Conservation (phyloP, 2,797 vertebrate species). For the Australoheros facetus region DNA sequence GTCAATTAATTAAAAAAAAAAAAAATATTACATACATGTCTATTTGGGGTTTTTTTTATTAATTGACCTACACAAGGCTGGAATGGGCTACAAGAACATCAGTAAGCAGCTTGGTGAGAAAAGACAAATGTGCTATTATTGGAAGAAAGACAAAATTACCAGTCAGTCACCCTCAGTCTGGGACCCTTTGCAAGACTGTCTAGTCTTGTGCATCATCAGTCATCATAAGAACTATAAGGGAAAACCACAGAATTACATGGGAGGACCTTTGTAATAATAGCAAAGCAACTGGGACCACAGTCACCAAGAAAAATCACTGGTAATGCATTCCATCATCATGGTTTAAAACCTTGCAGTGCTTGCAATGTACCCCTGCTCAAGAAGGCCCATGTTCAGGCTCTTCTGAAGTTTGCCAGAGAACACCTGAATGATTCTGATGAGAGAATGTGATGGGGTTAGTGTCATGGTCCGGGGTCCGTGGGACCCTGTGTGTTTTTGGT, state of each 20-base stretch:
- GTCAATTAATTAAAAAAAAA: no score
- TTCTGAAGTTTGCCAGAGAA: background rate
- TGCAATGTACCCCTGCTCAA: background rate
- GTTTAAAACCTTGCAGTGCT: background rate
- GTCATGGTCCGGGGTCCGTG: no score
- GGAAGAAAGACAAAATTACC: background rate
- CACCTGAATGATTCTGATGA: background rate
- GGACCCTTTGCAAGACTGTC: accelerated
- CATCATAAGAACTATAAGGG: background rate
- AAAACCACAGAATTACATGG: background rate
- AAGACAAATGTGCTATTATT: background rate
- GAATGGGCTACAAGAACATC: background rate
- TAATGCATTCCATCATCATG: background rate
- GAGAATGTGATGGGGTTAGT: background rate
- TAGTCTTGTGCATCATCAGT: background rate
- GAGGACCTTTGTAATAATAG: background rate
- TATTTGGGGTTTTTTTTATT: no score
- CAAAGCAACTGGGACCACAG: background rate
- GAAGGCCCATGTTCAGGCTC: background rate
- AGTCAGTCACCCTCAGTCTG: background rate
- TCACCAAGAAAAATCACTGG: background rate
- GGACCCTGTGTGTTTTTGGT: no score
- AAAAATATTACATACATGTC: no score
- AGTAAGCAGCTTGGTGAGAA: background rate
- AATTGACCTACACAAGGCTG: background rate